Percentiles rank a stretch among this genome's conserved stretches.
Evolutionary conservation across 1,140 invertebrate genomes (phyloP).

Genomic region (Stegodyphus dumicola): DNA sequence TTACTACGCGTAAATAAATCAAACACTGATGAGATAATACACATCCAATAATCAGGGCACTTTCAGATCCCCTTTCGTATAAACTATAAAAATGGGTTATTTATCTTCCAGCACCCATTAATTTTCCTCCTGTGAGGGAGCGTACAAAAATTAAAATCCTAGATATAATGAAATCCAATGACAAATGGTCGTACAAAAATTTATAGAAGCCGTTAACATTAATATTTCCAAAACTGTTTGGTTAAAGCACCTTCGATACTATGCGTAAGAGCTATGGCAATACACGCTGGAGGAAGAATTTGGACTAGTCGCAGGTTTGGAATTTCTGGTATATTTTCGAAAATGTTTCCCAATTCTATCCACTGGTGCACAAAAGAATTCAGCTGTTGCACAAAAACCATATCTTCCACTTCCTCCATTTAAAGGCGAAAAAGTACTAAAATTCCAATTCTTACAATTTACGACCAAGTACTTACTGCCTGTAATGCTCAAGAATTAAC

Average conservation of each 20-base stretch:
- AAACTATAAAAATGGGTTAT: too few species aligned
- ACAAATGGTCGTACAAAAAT: too few species aligned
- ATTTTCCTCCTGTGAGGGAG: too few species aligned
- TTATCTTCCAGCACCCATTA: neutral
- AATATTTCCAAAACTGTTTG: slow-evolving; percentile 41
- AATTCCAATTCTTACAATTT: neutral
- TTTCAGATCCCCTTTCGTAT: too few species aligned
- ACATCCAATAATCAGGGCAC: too few species aligned
- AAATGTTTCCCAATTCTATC: slow-evolving; percentile 52
- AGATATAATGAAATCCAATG: too few species aligned
- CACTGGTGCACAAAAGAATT: slow-evolving; percentile 50
- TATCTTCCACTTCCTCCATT: slow-evolving; percentile 55
- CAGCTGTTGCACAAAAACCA: slow-evolving; percentile 49
- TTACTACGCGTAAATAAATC: too few species aligned
- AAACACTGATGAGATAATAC: too few species aligned
- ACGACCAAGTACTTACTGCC: too few species aligned
- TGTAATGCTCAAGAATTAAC: too few species aligned
- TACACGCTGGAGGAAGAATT: slow-evolving; percentile 48
- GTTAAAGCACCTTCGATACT: slow-evolving; percentile 30
- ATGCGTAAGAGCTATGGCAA: slow-evolving; percentile 34
- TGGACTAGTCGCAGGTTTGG: slow-evolving; percentile 46
- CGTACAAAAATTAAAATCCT: too few species aligned
- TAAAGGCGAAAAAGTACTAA: neutral
- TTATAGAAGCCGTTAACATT: neutral
- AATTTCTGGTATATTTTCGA: slow-evolving; percentile 51